Conservation (phyloP, 2,113 vertebrate species). For the Sinocyclocheilus anophthalmus region DNA sequence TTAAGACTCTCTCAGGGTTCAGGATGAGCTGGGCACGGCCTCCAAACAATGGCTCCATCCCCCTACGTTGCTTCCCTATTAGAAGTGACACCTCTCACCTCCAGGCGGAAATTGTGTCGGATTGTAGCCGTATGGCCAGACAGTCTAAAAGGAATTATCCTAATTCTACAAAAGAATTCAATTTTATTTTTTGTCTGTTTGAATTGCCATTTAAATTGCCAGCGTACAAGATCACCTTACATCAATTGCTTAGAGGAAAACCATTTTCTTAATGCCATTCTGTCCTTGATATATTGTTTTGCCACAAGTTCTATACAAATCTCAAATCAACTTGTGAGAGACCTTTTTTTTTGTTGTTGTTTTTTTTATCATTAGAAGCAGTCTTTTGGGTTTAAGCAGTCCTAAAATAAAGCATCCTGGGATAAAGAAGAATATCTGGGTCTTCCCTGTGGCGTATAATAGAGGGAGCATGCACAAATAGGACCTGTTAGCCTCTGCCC, state of each 20-base stretch:
- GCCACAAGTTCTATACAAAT: slow-evolving; percentile 59
- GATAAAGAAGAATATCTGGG: slow-evolving; percentile 72
- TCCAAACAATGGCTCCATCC: slow-evolving; percentile 77
- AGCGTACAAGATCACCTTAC: slow-evolving; percentile 61
- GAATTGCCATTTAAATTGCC: slow-evolving; percentile 65
- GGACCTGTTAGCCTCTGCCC: slow-evolving; percentile 53
- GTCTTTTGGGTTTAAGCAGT: slow-evolving; percentile 66
- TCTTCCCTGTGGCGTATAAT: slow-evolving; percentile 56
- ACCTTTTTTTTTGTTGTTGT: slow-evolving; percentile 55
- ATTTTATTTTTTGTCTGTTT: slow-evolving; percentile 62
- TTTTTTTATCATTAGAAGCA: slow-evolving; percentile 63
- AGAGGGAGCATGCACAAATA: slow-evolving; percentile 62
- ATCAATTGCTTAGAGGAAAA: slow-evolving; percentile 68
- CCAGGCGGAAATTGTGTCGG: slow-evolving; percentile 77
- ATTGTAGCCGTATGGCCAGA: slow-evolving; percentile 66
- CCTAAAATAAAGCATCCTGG: slow-evolving; percentile 68
- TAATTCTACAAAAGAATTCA: slow-evolving; percentile 75
- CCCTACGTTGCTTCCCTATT: slow-evolving; percentile 73
- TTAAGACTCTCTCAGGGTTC: slow-evolving; percentile 87
- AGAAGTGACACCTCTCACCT: slow-evolving; percentile 78
- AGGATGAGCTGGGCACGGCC: slow-evolving; percentile 72
- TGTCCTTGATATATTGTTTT: slow-evolving; percentile 64
- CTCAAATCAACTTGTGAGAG: slow-evolving; percentile 59
- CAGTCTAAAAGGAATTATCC: slow-evolving; percentile 67
- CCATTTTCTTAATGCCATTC: slow-evolving; percentile 67